A percentile compares a stretch with the other conserved stretches of the same genome.
Conservation (phyloP, 2,113 vertebrate species). For the Zingel zingel region DNA sequence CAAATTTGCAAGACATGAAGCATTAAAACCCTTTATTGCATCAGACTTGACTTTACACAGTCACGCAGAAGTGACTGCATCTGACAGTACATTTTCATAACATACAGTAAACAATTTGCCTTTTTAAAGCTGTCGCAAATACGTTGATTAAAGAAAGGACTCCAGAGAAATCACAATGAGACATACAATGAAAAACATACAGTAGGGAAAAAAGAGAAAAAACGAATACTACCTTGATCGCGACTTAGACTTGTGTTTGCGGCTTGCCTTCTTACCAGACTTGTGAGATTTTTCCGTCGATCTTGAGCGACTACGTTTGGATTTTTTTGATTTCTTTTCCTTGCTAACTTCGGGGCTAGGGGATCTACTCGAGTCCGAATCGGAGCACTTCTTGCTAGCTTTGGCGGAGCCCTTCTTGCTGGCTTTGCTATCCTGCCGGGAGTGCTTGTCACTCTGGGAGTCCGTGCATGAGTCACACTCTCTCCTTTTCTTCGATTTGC, state of each 20-base stretch:
- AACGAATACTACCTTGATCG: constrained; percentile 99
- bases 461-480: constrained; percentile 89
- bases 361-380: constrained; percentile 97
- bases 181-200: constrained; percentile 84
- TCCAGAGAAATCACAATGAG: constrained; percentile 65
- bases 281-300: constrained; percentile 99
- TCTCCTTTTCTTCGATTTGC: constrained; percentile 92
- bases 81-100: constrained; percentile 17
- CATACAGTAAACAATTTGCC: constrained; percentile 15
- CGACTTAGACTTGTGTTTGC: constrained; percentile 99
- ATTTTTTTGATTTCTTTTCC: constrained; percentile 98
- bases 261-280: constrained; percentile 99
- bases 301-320: constrained; percentile 97
- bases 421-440: constrained; percentile 90
- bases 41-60: constrained; percentile 17
- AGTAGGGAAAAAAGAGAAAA: constrained; percentile 82
- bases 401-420: constrained; percentile 90
- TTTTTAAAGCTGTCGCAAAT: constrained; percentile 29
- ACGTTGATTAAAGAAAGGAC: constrained; percentile 32
- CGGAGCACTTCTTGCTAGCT: constrained; percentile 91
- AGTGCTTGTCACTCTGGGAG: constrained; percentile 87
- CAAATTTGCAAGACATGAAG: constrained; percentile 22
- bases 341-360: constrained; percentile 95
- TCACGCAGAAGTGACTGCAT: constrained; percentile 24
- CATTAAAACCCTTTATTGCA: constrained; percentile 28